phyloP scores from a whole-genome alignment of 30 jellyfish, hydroid and myxozoan species.

The Catostylus mosaicus region DNA sequence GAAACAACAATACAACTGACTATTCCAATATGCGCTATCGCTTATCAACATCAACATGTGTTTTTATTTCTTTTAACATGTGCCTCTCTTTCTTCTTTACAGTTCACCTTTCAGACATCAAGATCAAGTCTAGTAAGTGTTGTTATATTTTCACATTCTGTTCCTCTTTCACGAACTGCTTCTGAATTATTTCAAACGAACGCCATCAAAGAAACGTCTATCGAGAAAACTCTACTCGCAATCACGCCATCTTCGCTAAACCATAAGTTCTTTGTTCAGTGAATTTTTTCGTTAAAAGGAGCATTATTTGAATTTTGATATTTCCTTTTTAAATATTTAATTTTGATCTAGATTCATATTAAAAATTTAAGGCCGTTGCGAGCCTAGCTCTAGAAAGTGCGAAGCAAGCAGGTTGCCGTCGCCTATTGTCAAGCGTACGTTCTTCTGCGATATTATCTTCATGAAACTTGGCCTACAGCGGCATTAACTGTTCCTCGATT shows the following conservation, averaged over 20 bases:
- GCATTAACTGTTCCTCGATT: neutral
- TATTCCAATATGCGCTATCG: constrained; percentile 55
- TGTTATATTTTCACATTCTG: neutral
- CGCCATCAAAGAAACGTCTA: neutral
- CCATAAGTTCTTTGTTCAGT: neutral
- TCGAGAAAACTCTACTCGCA: neutral
- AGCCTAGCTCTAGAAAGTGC: constrained; percentile 28
- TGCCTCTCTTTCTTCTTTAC: constrained; percentile 40
- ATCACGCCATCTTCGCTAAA: neutral
- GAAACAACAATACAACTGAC: constrained; percentile 60
- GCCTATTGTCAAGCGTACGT: neutral
- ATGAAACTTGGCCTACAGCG: constrained; percentile 1
- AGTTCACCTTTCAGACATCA: constrained; percentile 70
- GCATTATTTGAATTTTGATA: constrained; percentile 23
- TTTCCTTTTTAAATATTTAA: constrained; percentile 38
- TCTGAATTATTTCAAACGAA: neutral
- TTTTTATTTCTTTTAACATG: constrained; percentile 44
- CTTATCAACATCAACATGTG: constrained; percentile 62
- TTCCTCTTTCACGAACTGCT: neutral
- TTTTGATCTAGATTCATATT: constrained; percentile 54
- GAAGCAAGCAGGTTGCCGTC: constrained; percentile 52
- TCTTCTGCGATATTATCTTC: neutral
- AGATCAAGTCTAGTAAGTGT: constrained; percentile 57
- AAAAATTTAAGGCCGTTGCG: constrained; percentile 44
- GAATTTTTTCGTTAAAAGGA: neutral